Conservation (phyloP, 2,797 vertebrate species). For the Onychomys torridus region DNA sequence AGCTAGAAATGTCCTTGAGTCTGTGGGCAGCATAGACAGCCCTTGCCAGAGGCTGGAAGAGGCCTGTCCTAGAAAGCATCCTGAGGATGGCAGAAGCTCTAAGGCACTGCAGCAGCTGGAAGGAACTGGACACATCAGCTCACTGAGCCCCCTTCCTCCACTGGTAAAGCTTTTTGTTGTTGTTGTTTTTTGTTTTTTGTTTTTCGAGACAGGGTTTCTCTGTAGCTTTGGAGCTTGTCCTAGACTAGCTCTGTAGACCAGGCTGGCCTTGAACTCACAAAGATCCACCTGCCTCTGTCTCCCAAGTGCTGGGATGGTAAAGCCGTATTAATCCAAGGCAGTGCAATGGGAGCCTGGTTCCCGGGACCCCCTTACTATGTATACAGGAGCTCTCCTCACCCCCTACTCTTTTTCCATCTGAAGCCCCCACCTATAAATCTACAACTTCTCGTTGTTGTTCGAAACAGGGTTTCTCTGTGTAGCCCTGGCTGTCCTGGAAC, state of each 20-base stretch:
- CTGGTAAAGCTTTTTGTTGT: too few species aligned
- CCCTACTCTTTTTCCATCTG: neutral
- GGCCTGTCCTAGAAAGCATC: neutral
- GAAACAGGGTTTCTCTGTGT: neutral
- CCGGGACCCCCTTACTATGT: neutral
- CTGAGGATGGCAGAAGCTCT: neutral
- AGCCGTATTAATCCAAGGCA: neutral
- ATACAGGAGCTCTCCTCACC: neutral
- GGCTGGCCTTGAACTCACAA: too few species aligned
- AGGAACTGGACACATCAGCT: neutral
- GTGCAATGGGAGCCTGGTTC: too few species aligned
- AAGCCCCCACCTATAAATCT: neutral
- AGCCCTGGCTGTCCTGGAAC: neutral
- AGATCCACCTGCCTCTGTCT: too few species aligned
- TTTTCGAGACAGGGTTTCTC: too few species aligned
- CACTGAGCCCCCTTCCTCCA: neutral
- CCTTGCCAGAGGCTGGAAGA: neutral
- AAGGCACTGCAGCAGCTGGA: neutral
- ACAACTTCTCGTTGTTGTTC: neutral
- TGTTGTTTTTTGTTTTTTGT: too few species aligned
- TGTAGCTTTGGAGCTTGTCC: too few species aligned
- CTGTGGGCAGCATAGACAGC: neutral
- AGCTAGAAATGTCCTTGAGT: neutral
- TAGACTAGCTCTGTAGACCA: too few species aligned
- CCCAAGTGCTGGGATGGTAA: too few species aligned